These are phyloP conservation scores for Ginglymostoma cirratum DNA, from an alignment of 2,113 vertebrate species.

Conservation along the genomic window DNA sequence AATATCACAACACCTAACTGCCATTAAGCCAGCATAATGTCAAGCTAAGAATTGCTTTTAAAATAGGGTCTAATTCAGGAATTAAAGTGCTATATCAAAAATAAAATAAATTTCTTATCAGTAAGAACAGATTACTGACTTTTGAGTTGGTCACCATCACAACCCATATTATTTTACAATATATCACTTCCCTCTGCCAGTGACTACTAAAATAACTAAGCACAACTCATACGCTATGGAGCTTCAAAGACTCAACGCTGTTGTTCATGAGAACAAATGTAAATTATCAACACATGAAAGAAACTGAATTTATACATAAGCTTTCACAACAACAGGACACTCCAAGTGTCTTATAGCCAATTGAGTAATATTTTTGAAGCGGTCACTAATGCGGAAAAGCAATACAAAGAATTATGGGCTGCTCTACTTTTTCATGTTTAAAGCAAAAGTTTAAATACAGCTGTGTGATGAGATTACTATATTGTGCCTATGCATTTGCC, in stretches of 20 bases:
- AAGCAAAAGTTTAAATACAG: background rate
- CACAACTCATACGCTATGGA: background rate
- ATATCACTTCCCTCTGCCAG: background rate
- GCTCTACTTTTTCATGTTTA: background rate
- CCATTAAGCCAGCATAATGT: background rate
- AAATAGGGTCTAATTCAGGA: background rate
- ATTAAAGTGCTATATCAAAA: background rate
- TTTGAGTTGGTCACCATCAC: background rate
- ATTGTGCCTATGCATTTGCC: background rate
- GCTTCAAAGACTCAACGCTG: background rate
- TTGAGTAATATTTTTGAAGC: too few species aligned
- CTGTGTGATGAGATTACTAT: background rate
- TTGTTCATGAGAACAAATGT: background rate
- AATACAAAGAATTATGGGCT: background rate
- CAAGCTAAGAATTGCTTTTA: background rate
- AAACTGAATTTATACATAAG: too few species aligned
- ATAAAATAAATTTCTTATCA: background rate
- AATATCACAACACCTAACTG: background rate
- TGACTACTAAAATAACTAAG: background rate
- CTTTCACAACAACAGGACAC: too few species aligned
- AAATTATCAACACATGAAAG: background rate
- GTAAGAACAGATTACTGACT: background rate
- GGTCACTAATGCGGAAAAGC: too few species aligned
- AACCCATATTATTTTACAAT: background rate
- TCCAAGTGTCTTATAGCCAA: too few species aligned